phyloP scores from a whole-genome alignment of 1,140 invertebrate genomes.

The Metaphire vulgaris region DNA sequence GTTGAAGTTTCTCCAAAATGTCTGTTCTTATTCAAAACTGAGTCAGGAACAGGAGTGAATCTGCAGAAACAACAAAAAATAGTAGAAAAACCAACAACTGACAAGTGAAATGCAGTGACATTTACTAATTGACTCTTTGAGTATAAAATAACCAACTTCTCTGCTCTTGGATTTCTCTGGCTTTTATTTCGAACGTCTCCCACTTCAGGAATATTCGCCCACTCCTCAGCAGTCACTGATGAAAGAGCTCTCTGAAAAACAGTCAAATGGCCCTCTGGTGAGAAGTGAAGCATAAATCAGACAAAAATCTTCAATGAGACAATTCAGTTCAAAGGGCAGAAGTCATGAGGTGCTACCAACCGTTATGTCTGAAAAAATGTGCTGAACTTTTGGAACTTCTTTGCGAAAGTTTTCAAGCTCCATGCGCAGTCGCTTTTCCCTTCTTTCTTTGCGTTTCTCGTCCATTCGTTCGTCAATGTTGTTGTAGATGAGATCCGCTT shows the following conservation, averaged over 20 bases:
- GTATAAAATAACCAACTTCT: conserved; percentile 63
- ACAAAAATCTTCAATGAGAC: too few species aligned
- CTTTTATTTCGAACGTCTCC: conserved; percentile 97
- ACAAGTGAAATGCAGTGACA: conserved; percentile 18
- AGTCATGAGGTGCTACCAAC: too few species aligned
- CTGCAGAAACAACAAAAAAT: conserved; percentile 41
- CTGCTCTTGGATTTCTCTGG: conserved; percentile 84
- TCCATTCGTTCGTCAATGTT: conserved; percentile 98
- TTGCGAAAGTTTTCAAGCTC: conserved; percentile 96
- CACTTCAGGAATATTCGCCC: conserved; percentile 95
- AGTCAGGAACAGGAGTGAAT: conserved; percentile 95
- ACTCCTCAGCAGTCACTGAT: conserved; percentile 81
- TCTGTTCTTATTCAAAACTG: conserved; percentile 76
- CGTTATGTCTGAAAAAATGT: conserved; percentile 97
- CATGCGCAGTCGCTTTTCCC: conserved; percentile 56
- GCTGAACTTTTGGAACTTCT: conserved; percentile 98
- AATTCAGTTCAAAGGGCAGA: too few species aligned
- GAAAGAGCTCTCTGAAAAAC: conserved; percentile 64
- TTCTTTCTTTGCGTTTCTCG: conserved; percentile 86
- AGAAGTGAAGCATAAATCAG: too few species aligned
- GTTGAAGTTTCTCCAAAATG: conserved; percentile 69
- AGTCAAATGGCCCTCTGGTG: too few species aligned
- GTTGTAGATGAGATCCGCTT: conserved; percentile 98
- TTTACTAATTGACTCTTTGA: too few species aligned
- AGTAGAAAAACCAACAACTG: conserved; percentile 16